Evolutionary conservation across 2,888 invertebrate species (phyloP), one percentile per base, ranked within the genome.

Genomic region (Teleiodes luculella): DNA sequence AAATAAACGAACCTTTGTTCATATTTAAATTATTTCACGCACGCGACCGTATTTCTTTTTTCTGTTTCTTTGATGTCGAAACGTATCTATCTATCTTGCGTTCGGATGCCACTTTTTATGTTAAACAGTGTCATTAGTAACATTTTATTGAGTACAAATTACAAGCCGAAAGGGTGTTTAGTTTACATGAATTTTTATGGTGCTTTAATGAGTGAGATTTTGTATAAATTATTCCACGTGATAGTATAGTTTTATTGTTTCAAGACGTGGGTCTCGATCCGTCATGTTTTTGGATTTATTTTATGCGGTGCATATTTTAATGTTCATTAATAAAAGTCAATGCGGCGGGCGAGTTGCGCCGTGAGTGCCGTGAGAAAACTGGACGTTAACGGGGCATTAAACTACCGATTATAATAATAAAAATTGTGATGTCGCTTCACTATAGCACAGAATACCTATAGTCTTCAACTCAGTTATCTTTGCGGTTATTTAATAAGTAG

Each of bases 171-270:
- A 59, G 53, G 52, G 58, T 58, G 59, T 57, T 53, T 52, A 47
- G 46, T 59, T 58, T 48, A 57, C 53, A 60, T 60, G 55, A 61
- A 57, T 59, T 58, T 74, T 75, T 68, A 74, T 68, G 70, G 68
- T 66, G 59, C 59, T 55, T 59, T 72, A 66, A 67, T 70, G 68
- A 73, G 67, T 62, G 64, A 65, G 68, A 71, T 56, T 56, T 16
- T 62, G 53, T 48, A 57, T 64, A 63, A 61, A 61, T 62, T 62
- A 63, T 60, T 66, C 57, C 64, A 67, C 69, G 65, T 65, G 56
- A 71, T 71, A 71, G 67, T 75, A 74, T 74, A 72, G 71, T 28
- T 78, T 74, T 76, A 79, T 77, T 78, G 77, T 78, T 75, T 76
- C 58, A 72, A 68, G 72, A 71, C 72, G 70, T 64, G 66, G 66